These are phyloP conservation scores for Chrysina gloriosa DNA, from an alignment of 2,888 invertebrate genomes.

Conservation along the genomic window DNA sequence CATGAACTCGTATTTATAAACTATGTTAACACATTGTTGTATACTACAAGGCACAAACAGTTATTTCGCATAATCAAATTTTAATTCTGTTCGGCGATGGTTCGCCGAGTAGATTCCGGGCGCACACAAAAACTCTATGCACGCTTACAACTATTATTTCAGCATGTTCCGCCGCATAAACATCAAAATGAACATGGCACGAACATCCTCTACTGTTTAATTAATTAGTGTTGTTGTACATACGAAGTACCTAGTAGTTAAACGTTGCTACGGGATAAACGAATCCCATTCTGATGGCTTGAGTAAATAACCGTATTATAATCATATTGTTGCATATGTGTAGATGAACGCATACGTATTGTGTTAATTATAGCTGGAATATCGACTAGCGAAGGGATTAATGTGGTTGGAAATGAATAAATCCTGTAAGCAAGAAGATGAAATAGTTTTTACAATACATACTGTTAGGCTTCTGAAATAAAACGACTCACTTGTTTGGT, in stretches of 20 bases:
- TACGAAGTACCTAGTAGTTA: slow-evolving; percentile 12
- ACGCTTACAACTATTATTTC: slow-evolving; percentile 2
- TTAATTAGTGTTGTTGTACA: slow-evolving; percentile 29
- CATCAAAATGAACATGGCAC: slow-evolving; percentile 14
- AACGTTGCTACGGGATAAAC: neutral
- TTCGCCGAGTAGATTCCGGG: neutral
- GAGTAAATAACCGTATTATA: slow-evolving; percentile 22
- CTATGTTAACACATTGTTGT: no score
- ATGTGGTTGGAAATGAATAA: no score
- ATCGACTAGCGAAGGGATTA: no score
- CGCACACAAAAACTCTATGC: neutral
- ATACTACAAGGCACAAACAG: neutral
- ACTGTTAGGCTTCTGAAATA: no score
- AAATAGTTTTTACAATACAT: no score
- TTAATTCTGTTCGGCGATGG: slow-evolving; percentile 8
- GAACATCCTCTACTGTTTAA: slow-evolving; percentile 25
- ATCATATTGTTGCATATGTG: neutral
- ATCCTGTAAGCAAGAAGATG: no score
- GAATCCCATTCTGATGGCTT: neutral
- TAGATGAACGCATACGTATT: neutral
- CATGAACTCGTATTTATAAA: no score
- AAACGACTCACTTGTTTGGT: no score
- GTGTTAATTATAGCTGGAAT: neutral
- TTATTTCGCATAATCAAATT: slow-evolving; percentile 9
- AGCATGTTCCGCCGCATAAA: slow-evolving; percentile 17